Evolutionary conservation across 2,797 vertebrate genomes (phyloP).

Genomic region (Lycodopsis pacificus): DNA sequence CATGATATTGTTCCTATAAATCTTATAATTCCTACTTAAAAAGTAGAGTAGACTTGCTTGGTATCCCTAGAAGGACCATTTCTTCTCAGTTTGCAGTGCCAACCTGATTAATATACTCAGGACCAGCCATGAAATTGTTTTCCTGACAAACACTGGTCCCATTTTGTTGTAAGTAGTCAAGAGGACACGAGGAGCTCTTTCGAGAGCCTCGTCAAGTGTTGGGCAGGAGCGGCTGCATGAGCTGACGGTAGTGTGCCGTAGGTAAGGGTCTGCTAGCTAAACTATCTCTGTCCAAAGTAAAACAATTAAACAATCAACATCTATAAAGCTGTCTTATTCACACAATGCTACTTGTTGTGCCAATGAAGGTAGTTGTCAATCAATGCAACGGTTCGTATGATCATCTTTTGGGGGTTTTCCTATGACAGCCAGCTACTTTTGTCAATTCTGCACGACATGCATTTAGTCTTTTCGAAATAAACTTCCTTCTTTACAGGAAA

Average conservation of each 20-base stretch:
- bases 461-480: no score
- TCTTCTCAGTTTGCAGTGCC: neutral
- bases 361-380: no score
- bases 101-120: neutral
- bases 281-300: neutral
- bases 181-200: neutral
- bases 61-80: neutral
- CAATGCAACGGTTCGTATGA: no score
- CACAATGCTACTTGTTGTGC: no score
- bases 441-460: no score
- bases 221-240: neutral
- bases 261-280: neutral
- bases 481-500: no score
- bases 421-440: no score
- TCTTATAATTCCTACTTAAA: neutral
- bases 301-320: no score
- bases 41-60: neutral
- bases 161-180: neutral
- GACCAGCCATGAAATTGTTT: neutral
- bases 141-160: slow-evolving; percentile 2
- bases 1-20: neutral
- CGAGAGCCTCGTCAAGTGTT: slow-evolving; percentile 12
- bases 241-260: no score
- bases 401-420: no score
- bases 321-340: no score